Base-by-base conservation (phyloP, 2,113 vertebrate species). In the Circaetus cinerascens region DNA sequence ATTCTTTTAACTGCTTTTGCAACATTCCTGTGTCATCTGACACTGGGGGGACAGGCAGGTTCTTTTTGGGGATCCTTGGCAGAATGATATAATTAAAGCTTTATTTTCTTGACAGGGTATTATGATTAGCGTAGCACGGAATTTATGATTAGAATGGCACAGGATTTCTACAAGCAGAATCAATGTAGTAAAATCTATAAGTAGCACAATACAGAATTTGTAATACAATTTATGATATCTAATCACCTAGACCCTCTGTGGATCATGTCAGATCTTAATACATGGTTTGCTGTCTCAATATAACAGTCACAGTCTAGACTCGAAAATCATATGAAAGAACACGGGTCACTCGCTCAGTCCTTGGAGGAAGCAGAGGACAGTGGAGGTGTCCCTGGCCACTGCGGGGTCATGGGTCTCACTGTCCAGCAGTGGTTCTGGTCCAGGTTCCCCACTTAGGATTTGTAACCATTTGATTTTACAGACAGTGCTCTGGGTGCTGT, bases 401-500 rank as follows among this genome's bases (percentile, higher is more conserved):
- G 0, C 5, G 6, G 10, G 9, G 23, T 88, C 27, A 7, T 0
- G 0, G 29, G 7, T 74, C 40, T 91, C 14, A 7, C 18, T 71
- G 34, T 26, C 18, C 21, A 71, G 36, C 11, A 62, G 27, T 2
- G 3, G 21, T 17, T 48, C n/a, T 67, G 46, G 13, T 36, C 13
- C 36, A 62, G 26, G 13, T 71, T 82, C 3, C 8, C 12, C 3
- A 6, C 36, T 69, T 48, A 10, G 19, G 29, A 27, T 9, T 77
- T 7, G 1, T 41, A 51, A 16, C 25, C 12, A 3, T 18, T 36
- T n/a, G 36, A 21, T 60, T 26, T 46, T 40, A 55, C 0, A 4
- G 11, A 13, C 10, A 32, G 18, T 46, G 6, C 36, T 74, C 34
- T 60, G 36, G 23, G 29, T 53, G 16, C 40, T 36, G 9, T 51